These are phyloP conservation scores for Phasia obesa DNA, from an alignment of 2,888 invertebrate genomes.

Conservation along the genomic window DNA sequence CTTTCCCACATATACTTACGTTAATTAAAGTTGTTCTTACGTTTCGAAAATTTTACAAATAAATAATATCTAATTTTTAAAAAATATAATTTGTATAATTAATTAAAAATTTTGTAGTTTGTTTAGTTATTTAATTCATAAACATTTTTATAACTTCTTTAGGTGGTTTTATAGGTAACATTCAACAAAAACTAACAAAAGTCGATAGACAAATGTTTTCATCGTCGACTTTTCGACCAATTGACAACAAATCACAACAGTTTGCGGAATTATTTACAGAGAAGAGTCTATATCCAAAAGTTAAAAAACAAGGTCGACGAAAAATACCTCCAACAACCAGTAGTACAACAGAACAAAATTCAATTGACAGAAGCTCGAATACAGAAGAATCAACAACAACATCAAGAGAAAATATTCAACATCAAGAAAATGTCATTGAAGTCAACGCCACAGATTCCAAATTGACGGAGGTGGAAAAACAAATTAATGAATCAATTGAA, in stretches of 20 bases:
- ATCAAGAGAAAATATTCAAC: slow-evolving; percentile 13
- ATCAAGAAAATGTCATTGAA: slow-evolving; percentile 56
- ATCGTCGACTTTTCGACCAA: slow-evolving; percentile 1
- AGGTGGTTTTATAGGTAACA: slow-evolving; percentile 64
- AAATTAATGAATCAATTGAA: slow-evolving; percentile 76
- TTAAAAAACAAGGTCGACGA: slow-evolving; percentile 65
- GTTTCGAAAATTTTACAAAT: no score
- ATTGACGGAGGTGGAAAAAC: slow-evolving; percentile 72
- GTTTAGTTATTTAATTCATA: not conserved
- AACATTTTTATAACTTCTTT: slow-evolving; percentile 7
- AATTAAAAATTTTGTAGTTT: not conserved
- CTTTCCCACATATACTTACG: no score
- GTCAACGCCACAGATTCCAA: slow-evolving; percentile 72
- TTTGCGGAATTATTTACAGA: slow-evolving; percentile 24
- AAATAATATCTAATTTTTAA: no score
- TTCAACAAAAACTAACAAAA: slow-evolving; percentile 43
- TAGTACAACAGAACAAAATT: slow-evolving; percentile 40
- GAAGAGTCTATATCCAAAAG: slow-evolving; percentile 20
- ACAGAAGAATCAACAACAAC: slow-evolving; percentile 6
- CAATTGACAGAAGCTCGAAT: slow-evolving; percentile 5
- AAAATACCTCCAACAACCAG: slow-evolving; percentile 59
- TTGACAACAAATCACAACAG: slow-evolving; percentile 36
- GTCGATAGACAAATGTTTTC: slow-evolving; percentile 13
- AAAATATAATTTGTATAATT: no score
- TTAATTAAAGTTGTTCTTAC: no score